Evolutionary conservation across 2,888 invertebrate species (phyloP).

Genomic region (Ophion costatus): DNA sequence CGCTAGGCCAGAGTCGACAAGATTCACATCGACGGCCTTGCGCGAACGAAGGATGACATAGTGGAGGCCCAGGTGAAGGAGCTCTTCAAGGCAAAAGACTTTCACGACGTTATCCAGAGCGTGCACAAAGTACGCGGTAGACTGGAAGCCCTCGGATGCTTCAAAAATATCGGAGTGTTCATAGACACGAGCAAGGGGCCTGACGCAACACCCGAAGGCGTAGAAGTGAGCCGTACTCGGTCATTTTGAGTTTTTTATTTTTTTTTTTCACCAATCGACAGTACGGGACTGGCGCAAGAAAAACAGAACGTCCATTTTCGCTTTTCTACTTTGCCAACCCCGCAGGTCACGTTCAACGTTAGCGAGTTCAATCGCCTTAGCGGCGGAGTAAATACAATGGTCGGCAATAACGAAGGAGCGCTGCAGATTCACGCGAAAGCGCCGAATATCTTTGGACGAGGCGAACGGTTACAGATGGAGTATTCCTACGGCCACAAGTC

Average conservation of each 20-base stretch:
- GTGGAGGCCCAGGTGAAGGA: conserved; percentile 91
- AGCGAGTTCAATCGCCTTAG: conserved; percentile 92
- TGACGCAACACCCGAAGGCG: conserved; percentile 90
- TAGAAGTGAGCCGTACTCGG: conserved; percentile 86
- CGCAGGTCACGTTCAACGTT: conserved; percentile 93
- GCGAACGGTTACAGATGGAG: conserved; percentile 92
- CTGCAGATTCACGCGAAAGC: conserved; percentile 90
- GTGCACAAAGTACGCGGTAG: conserved; percentile 89
- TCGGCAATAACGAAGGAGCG: conserved; percentile 96
- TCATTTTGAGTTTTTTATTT: background rate
- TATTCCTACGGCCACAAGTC: conserved; percentile 94
- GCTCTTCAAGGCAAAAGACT: conserved; percentile 93
- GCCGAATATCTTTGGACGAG: conserved; percentile 95
- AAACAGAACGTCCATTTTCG: background rate
- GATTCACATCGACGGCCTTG: conserved; percentile 93
- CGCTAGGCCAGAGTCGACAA: conserved; percentile 92
- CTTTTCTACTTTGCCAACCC: conserved; percentile 39
- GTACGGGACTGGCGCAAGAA: background rate
- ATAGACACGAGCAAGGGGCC: conserved; percentile 95
- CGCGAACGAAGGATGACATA: conserved; percentile 95
- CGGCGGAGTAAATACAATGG: conserved; percentile 93
- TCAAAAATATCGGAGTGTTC: conserved; percentile 92
- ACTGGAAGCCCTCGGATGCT: conserved; percentile 94
- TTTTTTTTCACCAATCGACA: background rate
- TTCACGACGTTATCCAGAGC: conserved; percentile 92